A percentile compares a stretch with the other conserved stretches of the same genome.
Conservation (phyloP, 1,140 invertebrate species). For the Nasonia vitripennis region DNA sequence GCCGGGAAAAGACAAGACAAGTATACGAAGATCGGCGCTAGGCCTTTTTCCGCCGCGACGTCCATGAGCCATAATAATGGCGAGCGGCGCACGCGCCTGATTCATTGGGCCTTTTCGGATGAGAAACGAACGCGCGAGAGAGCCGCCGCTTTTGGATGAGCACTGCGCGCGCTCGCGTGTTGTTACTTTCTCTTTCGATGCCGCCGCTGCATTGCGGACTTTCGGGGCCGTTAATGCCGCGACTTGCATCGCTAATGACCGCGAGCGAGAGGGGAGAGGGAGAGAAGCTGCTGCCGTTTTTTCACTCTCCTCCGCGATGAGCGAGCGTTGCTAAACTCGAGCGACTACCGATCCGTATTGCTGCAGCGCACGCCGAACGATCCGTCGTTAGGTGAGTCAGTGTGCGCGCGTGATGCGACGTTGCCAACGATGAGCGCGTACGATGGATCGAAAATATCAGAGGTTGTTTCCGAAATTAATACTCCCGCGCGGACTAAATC, state of each 20-base stretch:
- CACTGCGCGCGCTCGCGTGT: neutral
- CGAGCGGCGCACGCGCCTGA: constrained; percentile 11
- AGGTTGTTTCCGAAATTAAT: neutral
- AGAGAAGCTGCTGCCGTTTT: neutral
- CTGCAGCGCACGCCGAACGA: neutral
- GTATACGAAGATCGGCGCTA: neutral
- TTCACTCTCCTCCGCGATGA: no score
- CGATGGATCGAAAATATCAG: neutral
- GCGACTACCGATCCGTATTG: no score
- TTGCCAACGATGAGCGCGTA: neutral
- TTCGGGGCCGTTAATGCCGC: constrained; percentile 2
- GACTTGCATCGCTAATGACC: constrained; percentile 57
- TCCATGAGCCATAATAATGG: neutral
- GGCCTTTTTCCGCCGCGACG: neutral
- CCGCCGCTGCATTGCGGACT: no score
- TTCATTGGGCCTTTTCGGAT: constrained; percentile 34
- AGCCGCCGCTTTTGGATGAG: neutral
- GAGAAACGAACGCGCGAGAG: neutral
- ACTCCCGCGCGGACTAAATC: neutral
- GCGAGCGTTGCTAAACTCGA: no score
- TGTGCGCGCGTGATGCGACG: neutral
- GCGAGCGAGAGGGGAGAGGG: neutral
- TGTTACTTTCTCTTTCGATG: constrained; percentile 6
- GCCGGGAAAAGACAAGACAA: neutral
- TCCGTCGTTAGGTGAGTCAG: neutral